Evolutionary conservation across 2,113 vertebrate species (phyloP), one percentile per base, ranked within the genome.

Genomic region (Pagrus major): DNA sequence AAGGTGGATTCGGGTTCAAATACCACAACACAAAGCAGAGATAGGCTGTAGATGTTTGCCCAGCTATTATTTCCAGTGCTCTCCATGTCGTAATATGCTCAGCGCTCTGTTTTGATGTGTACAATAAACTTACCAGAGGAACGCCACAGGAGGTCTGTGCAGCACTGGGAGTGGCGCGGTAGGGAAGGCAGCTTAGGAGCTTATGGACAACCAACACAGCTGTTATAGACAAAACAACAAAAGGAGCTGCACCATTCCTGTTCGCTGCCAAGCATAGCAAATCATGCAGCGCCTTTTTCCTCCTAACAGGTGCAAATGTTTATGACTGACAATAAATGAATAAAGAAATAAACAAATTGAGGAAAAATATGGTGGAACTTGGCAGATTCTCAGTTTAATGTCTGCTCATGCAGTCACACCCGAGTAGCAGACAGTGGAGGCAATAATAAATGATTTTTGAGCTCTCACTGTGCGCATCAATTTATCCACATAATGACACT

Each of bases 121-220:
- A 84, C 83, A 92, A 86, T 90, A 61, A 86, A 87, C 56, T 71
- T 76, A 84, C 77, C 81, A 90, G 79, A 86, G 71, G 42, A 74
- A 14, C 77, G 9, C 90, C 31, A 5, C 49, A 20, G 91, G 91
- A 82, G 81, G 86, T 86, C 89, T 70, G 68, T 68, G 74, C 76
- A 54, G 33, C 84, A 70, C 83, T 60, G 86, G 80, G 87, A 88
- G 78, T 69, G 73, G 63, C 83, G 2, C 86, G 12, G 89, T 80
- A 29, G 87, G 87, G 71, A 87, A 73, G 83, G 80, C 66, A 64
- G 78, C 87, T 91, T 79, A 86, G 83, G 61, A 87, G 86, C 89
- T 89, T 87, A 88, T 78, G 78, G 86, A 86, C 86, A 82, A 65
- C 58, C 76, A 80, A 46, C 85, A 88, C 90, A 90, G 88, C 89